Conservation (phyloP, 2,113 vertebrate genomes). For the Catharus fuscescens region DNA sequence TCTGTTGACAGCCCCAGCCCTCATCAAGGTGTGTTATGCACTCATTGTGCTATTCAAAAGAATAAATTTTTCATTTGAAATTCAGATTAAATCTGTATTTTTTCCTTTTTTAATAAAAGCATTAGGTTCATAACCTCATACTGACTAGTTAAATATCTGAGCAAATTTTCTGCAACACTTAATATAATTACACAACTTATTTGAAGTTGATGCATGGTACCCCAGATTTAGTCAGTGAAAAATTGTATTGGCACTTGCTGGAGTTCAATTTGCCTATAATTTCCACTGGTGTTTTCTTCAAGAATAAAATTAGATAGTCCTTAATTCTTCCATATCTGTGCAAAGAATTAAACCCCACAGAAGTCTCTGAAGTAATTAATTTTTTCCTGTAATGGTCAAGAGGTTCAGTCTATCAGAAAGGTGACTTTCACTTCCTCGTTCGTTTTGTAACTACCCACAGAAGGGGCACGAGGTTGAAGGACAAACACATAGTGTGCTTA, state of each 20-base stretch:
- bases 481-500: not conserved
- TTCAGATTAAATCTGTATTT: not conserved
- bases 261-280: not conserved
- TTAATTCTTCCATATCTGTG: not conserved
- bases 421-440: not conserved
- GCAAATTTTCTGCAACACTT: not conserved
- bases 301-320: not conserved
- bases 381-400: not conserved
- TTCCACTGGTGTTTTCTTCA: not conserved
- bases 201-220: not conserved
- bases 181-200: not conserved
- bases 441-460: not conserved
- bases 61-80: not conserved
- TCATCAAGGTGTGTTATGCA: rapidly evolving
- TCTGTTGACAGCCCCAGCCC: not conserved
- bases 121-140: not conserved
- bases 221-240: not conserved
- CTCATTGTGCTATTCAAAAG: not conserved
- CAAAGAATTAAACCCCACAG: not conserved
- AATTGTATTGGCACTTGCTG: not conserved
- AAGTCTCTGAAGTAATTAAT: not conserved
- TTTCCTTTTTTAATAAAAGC: not conserved
- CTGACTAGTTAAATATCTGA: not conserved
- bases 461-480: not conserved
- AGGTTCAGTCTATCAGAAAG: not conserved